Base-by-base conservation (phyloP, 2,888 invertebrate genomes). In the Acrocyrtus sp. region DNA sequence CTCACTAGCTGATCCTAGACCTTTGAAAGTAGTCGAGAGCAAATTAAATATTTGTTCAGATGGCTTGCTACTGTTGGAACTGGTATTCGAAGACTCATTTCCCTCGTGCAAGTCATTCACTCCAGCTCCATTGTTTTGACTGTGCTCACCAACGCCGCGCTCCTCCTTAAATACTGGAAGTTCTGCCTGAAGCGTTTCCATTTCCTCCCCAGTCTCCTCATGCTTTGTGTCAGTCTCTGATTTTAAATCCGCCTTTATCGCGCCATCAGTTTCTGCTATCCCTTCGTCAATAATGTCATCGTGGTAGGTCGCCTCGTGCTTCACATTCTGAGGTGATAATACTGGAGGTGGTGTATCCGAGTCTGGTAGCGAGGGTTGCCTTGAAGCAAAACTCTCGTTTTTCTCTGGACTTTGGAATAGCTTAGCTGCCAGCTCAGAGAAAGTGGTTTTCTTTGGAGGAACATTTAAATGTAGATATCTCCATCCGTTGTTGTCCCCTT, bases 21-120 rank as follows among this genome's bases (percentile, higher is more conserved):
- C 72, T 15, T 56, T 68, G 21, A 74, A 74, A 1, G 77, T 72
- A 12, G 60, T 47, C 17, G 72, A 63, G 5, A 74, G 27, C 15
- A 72, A 24, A 3, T 48, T 24, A 41, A 72, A 76, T 0, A 74
- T 56, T 6, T 22, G 0, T 3, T 63, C 39, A 0, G 72, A 63
- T 17, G 66, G 69, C 17, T 22, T 24, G 6, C 10, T 15, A 5
- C 34, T 19, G 24, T 34, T 54, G 19, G 2, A n/a, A 34, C 19
- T 41, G n/a, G 5, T 10, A n/a, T n/a, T n/a, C n/a, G n/a, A n/a
- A n/a, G n/a, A n/a, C n/a, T n/a, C n/a, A 21, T 19, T 21, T 21
- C 5, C 22, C 10, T 10, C n/a, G 4, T 19, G 51, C 10, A 21
- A 10, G 22, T 10, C 5, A 22, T 51, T 22, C 12, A 17, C 6